Percentiles rank a stretch among this genome's conserved stretches.
Evolutionary conservation across 2,113 vertebrate species (phyloP).

Genomic region (Heterochromis multidens): DNA sequence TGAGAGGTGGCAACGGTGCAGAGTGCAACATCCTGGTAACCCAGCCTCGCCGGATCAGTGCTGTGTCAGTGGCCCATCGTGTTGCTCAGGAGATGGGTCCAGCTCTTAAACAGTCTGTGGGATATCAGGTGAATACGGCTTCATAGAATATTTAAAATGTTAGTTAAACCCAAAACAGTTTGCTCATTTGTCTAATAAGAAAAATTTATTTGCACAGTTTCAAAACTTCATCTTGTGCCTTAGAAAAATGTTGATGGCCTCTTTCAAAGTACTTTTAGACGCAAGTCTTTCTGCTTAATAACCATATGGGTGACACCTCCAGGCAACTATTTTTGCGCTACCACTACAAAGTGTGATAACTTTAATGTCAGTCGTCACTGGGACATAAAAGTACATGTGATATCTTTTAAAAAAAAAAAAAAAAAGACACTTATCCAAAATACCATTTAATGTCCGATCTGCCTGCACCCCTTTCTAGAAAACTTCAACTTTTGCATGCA

Average conservation of each 20-base stretch:
- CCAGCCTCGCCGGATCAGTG: slow-evolving; percentile 92
- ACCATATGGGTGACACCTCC: background rate
- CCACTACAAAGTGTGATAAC: background rate
- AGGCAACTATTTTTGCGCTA: background rate
- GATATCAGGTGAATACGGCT: slow-evolving; percentile 80
- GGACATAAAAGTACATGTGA: background rate
- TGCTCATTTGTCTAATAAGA: background rate
- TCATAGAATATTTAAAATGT: background rate
- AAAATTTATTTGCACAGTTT: background rate
- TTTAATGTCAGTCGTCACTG: background rate
- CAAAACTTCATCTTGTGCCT: background rate
- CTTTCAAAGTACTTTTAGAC: background rate
- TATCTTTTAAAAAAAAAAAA: too few species aligned
- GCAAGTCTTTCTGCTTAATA: background rate
- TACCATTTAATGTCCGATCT: background rate
- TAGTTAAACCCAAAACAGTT: background rate
- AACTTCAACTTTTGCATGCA: background rate
- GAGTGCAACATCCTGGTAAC: slow-evolving; percentile 93
- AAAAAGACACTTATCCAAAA: background rate
- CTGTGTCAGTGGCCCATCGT: slow-evolving; percentile 91
- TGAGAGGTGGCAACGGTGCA: slow-evolving; percentile 79
- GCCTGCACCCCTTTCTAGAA: background rate
- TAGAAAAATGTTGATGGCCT: background rate
- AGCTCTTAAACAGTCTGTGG: slow-evolving; percentile 81
- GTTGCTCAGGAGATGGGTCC: slow-evolving; percentile 92